These are phyloP conservation scores for Acheta domesticus DNA, from an alignment of 2,888 invertebrate species.

Conservation along the genomic window DNA sequence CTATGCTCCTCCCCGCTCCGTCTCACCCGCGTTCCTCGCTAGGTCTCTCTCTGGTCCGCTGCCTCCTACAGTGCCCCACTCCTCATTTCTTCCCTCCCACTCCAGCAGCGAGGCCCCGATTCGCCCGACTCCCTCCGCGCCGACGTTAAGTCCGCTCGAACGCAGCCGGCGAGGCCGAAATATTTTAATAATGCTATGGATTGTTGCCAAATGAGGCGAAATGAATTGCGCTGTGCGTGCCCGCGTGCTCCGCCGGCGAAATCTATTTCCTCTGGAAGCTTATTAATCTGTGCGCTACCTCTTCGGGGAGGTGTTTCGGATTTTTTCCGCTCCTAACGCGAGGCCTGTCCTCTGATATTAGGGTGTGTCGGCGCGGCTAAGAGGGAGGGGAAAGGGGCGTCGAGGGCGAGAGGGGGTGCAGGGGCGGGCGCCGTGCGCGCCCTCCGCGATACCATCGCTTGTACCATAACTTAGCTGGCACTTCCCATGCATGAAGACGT, in stretches of 20 bases:
- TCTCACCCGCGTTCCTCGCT: no score
- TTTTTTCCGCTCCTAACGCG: neutral
- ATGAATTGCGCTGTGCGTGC: neutral
- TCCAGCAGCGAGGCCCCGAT: neutral
- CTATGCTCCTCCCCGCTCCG: no score
- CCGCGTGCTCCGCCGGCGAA: neutral
- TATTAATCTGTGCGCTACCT: neutral
- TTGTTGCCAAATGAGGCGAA: neutral
- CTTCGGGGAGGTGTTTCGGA: neutral
- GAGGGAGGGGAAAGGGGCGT: neutral
- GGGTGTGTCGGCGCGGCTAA: neutral
- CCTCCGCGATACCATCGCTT: conserved; percentile 18
- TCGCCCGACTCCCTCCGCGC: neutral
- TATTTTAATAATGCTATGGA: conserved; percentile 6
- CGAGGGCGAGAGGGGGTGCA: neutral
- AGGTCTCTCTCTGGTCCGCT: no score
- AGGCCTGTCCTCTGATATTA: conserved; percentile 5
- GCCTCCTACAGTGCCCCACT: neutral
- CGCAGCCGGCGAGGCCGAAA: neutral
- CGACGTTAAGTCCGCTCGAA: no score
- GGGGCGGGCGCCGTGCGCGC: neutral
- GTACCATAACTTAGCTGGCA: conserved; percentile 23
- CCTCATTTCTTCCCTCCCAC: neutral
- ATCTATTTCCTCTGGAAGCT: neutral
- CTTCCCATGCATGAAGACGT: conserved; percentile 31